phyloP scores from a whole-genome alignment of 1,140 invertebrate species.

The Drosophila sulfurigaster region DNA sequence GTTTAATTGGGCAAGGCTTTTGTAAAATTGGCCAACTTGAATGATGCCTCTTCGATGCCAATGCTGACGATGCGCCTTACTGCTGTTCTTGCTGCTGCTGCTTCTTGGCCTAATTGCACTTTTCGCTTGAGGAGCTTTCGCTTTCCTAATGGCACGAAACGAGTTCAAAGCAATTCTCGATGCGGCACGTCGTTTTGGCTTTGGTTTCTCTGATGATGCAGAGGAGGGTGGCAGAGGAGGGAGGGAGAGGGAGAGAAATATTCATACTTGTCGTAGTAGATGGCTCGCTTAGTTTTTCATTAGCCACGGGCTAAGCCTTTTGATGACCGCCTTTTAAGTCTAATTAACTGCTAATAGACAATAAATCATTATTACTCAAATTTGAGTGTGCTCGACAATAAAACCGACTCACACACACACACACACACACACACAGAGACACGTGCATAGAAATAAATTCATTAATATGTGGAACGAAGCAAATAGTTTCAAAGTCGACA shows the following conservation, averaged over 20 bases:
- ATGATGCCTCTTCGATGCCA: slow-evolving; percentile 8
- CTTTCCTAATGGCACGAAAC: slow-evolving; percentile 69
- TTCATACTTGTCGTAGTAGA: not conserved
- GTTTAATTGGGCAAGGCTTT: slow-evolving; percentile 57
- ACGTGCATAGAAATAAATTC: slow-evolving; percentile 64
- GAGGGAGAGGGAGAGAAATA: no score
- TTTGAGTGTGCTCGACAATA: slow-evolving; percentile 59
- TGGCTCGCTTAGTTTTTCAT: slow-evolving; percentile 73
- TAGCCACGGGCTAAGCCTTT: slow-evolving; percentile 71
- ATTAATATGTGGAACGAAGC: slow-evolving; percentile 34
- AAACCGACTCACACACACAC: slow-evolving; percentile 30
- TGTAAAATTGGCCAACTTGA: slow-evolving; percentile 57
- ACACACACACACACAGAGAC: slow-evolving; percentile 36
- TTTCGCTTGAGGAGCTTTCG: slow-evolving; percentile 63
- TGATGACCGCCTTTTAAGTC: slow-evolving; percentile 77
- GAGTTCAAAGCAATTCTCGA: slow-evolving; percentile 67
- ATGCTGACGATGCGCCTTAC: not conserved
- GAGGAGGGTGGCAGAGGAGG: not conserved
- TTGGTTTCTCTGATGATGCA: no score
- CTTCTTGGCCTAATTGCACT: slow-evolving; percentile 69
- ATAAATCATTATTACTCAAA: slow-evolving; percentile 84
- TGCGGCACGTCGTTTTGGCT: slow-evolving; percentile 5
- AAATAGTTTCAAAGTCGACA: slow-evolving; percentile 27
- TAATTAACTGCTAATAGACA: slow-evolving; percentile 82
- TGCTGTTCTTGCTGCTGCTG: slow-evolving; percentile 5